These are phyloP conservation scores for Gymnothorax reevesii DNA, from an alignment of 2,797 vertebrate species.

Conservation along the genomic window DNA sequence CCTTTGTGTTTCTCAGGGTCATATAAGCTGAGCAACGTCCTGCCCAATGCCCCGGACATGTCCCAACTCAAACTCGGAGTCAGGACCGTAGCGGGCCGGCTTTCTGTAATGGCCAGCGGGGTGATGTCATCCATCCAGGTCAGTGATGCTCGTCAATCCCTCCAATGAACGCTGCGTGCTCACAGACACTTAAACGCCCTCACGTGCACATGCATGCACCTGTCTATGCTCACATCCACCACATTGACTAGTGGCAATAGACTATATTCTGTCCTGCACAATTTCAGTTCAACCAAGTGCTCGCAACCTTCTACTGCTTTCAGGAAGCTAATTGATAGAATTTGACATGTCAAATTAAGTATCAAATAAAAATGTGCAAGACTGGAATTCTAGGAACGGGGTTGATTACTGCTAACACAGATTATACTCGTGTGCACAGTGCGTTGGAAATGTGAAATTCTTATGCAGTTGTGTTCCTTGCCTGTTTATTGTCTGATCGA, in stretches of 20 bases:
- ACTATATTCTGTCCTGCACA: too few relatives aligned
- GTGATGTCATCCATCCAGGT: slow-evolving; percentile 95
- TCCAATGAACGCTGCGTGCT: too few relatives aligned
- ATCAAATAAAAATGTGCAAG: too few relatives aligned
- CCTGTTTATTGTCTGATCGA: neutral
- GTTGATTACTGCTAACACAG: too few relatives aligned
- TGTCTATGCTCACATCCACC: neutral
- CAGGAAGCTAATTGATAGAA: too few relatives aligned
- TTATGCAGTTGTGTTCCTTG: neutral
- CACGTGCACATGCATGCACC: neutral
- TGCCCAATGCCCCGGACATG: slow-evolving; percentile 90
- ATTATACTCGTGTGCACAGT: neutral
- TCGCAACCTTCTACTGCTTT: too few relatives aligned
- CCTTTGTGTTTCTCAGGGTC: slow-evolving; percentile 65
- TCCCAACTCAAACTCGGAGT: slow-evolving; percentile 90
- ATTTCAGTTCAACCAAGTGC: too few relatives aligned
- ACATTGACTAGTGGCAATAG: too few relatives aligned
- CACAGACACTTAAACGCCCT: neutral
- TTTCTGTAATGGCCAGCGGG: slow-evolving; percentile 93
- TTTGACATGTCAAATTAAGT: too few relatives aligned
- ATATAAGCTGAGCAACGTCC: slow-evolving; percentile 81
- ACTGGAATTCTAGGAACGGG: too few relatives aligned
- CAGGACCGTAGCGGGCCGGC: slow-evolving; percentile 86
- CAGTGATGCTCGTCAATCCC: slow-evolving; percentile 32
- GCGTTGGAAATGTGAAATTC: neutral